Evolutionary conservation across 1,140 invertebrate species (phyloP), one percentile per base, ranked within the genome.

Genomic region (Pogonomyrmex californicus): DNA sequence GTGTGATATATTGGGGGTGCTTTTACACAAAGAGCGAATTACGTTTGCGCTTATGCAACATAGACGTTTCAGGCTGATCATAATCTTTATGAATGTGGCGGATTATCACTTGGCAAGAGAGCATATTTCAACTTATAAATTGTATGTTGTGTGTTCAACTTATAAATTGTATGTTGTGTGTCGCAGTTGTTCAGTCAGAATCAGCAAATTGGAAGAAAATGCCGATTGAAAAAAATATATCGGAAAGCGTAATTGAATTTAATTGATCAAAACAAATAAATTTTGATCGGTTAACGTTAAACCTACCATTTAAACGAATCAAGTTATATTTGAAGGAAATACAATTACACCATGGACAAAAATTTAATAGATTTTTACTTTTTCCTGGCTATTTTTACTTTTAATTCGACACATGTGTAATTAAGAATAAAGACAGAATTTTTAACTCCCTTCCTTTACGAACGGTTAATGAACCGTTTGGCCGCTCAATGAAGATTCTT

Each of bases 21-120:
- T 49, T 75, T 83, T 60, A 54, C 68, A 62, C 79, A 73, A 83
- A 83, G 68, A 49, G n/a, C 68, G 79, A 75, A 83, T 83, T 83
- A 75, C 30, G 17, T 83, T 75, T 38, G 41, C 44, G 14, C 49
- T 83, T 83, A 83, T 58, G 62, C n/a, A 54, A 75, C 30, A 71
- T 49, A 73, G 54, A 83, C 41, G 51, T 38, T 47, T 14, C 6
- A 47, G 30, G 30, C 5, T 58, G 66, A 82, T 82, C 30, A 38
- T 82, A 73, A 73, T 73, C 66, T 36, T 71, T 41, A 36, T 12
- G 62, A 79, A 41, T 49, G 30, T 41, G 2, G 36, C 23, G 33
- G 49, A 62, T 62, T 60, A 58, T 33, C 33, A 75, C 38, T 33
- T 14, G 1, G 2, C 3, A 41, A 68, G 2, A 68, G 2, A 81